phyloP scores from a whole-genome alignment of 2,113 vertebrate species.

The Acinonyx jubatus region DNA sequence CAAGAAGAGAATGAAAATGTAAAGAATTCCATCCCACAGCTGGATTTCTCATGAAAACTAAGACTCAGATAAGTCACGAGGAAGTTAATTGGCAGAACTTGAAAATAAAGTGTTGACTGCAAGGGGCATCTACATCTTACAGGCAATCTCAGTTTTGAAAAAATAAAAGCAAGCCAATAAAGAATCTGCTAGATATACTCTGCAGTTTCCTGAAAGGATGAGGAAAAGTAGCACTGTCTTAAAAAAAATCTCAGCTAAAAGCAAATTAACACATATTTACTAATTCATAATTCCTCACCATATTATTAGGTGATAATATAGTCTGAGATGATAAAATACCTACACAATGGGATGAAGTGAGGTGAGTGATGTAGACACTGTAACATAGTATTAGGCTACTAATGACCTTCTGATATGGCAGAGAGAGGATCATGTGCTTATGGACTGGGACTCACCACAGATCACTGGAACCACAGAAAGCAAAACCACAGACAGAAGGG shows the following conservation, averaged over 20 bases:
- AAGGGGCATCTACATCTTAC: background rate
- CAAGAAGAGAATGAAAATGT: background rate
- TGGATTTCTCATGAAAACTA: background rate
- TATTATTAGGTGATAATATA: background rate
- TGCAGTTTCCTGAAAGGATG: conserved; percentile 5
- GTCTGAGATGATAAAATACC: background rate
- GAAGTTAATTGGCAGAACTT: background rate
- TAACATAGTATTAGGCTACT: background rate
- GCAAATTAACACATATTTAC: background rate
- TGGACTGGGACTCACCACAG: background rate
- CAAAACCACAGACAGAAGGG: background rate
- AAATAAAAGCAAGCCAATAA: background rate
- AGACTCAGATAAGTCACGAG: background rate
- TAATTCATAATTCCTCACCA: background rate
- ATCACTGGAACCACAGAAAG: background rate
- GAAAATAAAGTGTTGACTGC: background rate
- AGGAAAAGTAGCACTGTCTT: background rate
- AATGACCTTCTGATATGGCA: background rate
- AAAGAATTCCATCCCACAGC: background rate
- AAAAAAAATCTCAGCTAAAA: background rate
- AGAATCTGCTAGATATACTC: background rate
- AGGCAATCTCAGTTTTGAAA: background rate
- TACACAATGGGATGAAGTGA: background rate
- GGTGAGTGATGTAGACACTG: background rate
- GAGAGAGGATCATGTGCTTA: background rate